Percentiles rank a stretch among this genome's conserved stretches.
Conservation (phyloP, 2,797 vertebrate genomes). For the Myripristis jacobus region DNA sequence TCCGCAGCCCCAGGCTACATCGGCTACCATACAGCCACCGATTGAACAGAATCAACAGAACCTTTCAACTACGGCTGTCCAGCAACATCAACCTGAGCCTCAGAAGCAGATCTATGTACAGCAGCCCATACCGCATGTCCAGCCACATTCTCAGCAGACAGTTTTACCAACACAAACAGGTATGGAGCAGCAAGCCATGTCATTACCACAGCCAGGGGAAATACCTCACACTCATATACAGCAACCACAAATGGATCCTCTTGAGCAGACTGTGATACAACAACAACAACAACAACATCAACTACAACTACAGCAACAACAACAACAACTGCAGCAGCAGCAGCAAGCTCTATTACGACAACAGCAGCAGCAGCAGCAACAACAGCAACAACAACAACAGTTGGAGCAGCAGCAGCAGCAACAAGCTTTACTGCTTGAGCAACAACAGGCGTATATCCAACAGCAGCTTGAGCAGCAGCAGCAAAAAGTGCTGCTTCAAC, state of each 20-base stretch:
- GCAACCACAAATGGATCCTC: constrained; percentile 62
- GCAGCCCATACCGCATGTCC: constrained; percentile 58
- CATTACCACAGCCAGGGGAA: constrained; percentile 67
- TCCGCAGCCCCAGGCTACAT: constrained; percentile 52
- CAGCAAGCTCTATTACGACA: constrained; percentile 57
- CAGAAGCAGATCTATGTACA: constrained; percentile 73
- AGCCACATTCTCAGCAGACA: constrained; percentile 66
- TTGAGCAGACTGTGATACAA: constrained; percentile 70
- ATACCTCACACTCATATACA: constrained; percentile 64
- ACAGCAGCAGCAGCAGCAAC: constrained; percentile 59
- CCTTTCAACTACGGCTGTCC: constrained; percentile 65
- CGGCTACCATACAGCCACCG: constrained; percentile 56
- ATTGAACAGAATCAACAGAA: constrained; percentile 74
- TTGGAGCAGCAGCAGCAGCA: constrained; percentile 69
- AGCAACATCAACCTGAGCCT: constrained; percentile 67
- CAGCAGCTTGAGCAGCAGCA: constrained; percentile 61
- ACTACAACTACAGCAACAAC: constrained; percentile 37
- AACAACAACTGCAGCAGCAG: constrained; percentile 70
- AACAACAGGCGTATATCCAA: constrained; percentile 51
- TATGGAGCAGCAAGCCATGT: constrained; percentile 63
- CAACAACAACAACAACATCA: constrained; percentile 66
- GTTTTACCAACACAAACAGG: constrained; percentile 57
- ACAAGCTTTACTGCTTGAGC: constrained; percentile 48
- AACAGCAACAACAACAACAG: constrained; percentile 70
- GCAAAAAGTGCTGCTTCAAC: constrained; percentile 74